A percentile compares a stretch with the other conserved stretches of the same genome.
Evolutionary conservation across 2,113 vertebrate species (phyloP).

Genomic region (Mohoua ochrocephala): DNA sequence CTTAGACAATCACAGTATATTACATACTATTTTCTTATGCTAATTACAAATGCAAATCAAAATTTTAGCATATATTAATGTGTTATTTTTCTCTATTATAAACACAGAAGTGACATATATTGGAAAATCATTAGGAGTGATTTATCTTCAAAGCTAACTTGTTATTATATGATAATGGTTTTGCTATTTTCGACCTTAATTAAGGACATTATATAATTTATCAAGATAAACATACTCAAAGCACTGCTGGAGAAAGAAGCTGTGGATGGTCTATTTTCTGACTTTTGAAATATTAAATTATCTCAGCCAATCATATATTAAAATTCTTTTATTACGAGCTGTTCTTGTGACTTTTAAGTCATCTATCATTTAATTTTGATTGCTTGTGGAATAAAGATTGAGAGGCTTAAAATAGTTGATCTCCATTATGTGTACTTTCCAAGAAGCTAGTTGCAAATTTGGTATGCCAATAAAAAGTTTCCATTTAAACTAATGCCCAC

Average conservation of each 20-base stretch:
- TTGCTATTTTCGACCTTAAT: not conserved
- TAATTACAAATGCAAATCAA: not conserved
- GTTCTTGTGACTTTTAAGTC: not conserved
- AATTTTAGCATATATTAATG: not conserved
- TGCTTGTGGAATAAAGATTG: not conserved
- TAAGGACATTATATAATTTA: not conserved
- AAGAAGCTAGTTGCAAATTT: not conserved
- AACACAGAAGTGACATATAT: not conserved
- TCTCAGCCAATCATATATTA: not conserved
- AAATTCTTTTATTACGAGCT: not conserved
- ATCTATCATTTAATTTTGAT: not conserved
- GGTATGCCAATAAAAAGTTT: not conserved
- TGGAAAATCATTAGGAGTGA: not conserved
- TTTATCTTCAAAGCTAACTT: not conserved
- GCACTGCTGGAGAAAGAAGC: not conserved
- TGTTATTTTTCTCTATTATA: not conserved
- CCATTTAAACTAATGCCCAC: not conserved
- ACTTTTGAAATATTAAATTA: not conserved
- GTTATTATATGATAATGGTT: not conserved
- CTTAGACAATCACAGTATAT: not conserved
- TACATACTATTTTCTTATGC: not conserved
- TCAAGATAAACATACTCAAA: not conserved
- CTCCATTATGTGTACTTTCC: not conserved
- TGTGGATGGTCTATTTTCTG: not conserved
- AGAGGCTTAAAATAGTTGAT: not conserved